Evolutionary conservation across 2,888 invertebrate genomes (phyloP), one percentile per base, ranked within the genome.

Genomic region (Embidobia sp.): DNA sequence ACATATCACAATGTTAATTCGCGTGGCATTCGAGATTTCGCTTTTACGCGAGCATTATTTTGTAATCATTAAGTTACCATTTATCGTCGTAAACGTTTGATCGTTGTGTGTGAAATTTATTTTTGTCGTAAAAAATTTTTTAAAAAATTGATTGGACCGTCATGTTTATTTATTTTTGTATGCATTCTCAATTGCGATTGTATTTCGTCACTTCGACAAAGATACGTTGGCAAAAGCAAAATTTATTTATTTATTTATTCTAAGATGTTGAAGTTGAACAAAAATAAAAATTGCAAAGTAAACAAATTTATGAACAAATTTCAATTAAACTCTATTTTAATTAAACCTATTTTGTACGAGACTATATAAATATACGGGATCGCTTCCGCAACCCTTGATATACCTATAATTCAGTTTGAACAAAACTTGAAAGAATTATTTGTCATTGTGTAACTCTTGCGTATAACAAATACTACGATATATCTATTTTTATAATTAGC

Each of bases 401-500:
- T n/a, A n/a, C n/a, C n/a, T n/a, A n/a, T n/a, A n/a, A n/a, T n/a
- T n/a, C n/a, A n/a, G n/a, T n/a, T n/a, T n/a, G n/a, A n/a, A n/a
- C n/a, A n/a, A n/a, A n/a, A n/a, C n/a, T n/a, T n/a, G n/a, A n/a
- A n/a, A n/a, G n/a, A n/a, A 63, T 63, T 53, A 42, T 51, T 51
- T 74, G 42, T 49, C 64, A 59, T 66, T 66, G 59, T 66, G 49
- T 59, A 64, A 59, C 33, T 33, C 11, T 67, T 67, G 37, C 49
- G 51, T 66, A 40, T 29, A 18, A 37, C 35, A 53, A 72, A 74
- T 51, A 63, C 22, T 66, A 51, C 33, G 5, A 59, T 57, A 57
- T 64, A 66, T 59, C 15, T 74, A 74, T 74, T 74, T 74, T 74
- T 74, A 59, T 67, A 74, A 67, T 67, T 74, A 74, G 66, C 74